phyloP scores from a whole-genome alignment of 2,888 invertebrate species.

The Hymenopus coronatus region DNA sequence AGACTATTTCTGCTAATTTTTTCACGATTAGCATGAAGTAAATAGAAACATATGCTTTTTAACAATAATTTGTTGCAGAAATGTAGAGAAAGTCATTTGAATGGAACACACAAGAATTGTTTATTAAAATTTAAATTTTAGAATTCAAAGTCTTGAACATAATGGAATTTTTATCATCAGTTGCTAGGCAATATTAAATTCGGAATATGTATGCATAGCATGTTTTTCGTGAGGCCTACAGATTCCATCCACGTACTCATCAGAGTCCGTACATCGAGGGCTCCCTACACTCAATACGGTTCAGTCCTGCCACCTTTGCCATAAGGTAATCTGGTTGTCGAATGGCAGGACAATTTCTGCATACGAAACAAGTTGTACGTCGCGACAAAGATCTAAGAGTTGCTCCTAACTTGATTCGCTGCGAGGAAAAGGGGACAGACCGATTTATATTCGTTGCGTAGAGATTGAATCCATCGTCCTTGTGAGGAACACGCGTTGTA shows the following conservation, averaged over 20 bases:
- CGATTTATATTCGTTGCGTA: neutral
- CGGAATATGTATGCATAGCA: neutral
- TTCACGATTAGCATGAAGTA: no score
- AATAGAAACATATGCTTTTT: no score
- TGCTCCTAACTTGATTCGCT: neutral
- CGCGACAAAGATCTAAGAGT: neutral
- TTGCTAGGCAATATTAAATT: neutral
- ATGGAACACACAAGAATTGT: no score
- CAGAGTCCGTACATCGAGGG: neutral
- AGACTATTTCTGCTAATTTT: no score
- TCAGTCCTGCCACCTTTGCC: neutral
- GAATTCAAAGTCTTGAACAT: no score
- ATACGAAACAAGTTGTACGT: neutral
- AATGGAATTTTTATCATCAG: no score
- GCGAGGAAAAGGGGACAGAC: no score
- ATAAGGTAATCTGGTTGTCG: slow-evolving; percentile 7
- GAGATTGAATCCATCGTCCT: neutral
- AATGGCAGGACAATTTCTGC: slow-evolving; percentile 10
- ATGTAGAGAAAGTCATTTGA: no score
- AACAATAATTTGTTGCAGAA: no score
- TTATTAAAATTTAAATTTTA: no score
- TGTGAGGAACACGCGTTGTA: neutral
- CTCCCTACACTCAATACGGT: neutral
- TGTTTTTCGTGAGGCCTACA: neutral
- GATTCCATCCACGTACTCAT: neutral